Conservation (phyloP, 2,888 invertebrate genomes). For the Polyploca ridens region DNA sequence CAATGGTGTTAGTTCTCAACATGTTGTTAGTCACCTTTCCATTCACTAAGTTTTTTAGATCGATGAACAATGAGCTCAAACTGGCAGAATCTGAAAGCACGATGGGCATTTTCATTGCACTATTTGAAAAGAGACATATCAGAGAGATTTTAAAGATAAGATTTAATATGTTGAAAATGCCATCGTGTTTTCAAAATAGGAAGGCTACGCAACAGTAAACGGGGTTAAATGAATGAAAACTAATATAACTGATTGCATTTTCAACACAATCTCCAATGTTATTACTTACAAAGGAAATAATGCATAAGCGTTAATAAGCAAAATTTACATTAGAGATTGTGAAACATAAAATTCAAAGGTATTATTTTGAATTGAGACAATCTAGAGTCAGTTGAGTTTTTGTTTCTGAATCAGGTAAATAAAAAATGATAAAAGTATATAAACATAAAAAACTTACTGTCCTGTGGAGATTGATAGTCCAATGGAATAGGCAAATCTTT, state of each 20-base stretch:
- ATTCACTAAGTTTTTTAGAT: conserved; percentile 81
- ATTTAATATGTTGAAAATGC: conserved; percentile 79
- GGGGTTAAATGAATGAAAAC: conserved; percentile 57
- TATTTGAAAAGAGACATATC: conserved; percentile 25
- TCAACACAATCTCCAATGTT: conserved; percentile 77
- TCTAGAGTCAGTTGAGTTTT: conserved; percentile 17
- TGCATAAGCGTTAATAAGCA: conserved; percentile 54
- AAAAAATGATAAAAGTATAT: conserved; percentile 8
- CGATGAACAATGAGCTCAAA: conserved; percentile 79
- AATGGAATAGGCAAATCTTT: conserved; percentile 60
- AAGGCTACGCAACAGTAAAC: conserved; percentile 74
- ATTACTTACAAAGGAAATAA: conserved; percentile 33
- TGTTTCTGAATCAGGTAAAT: conserved; percentile 1
- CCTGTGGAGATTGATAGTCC: conserved; percentile 76
- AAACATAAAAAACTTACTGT: conserved; percentile 64
- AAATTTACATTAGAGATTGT: conserved; percentile 26
- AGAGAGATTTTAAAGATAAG: neutral
- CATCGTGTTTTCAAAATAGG: conserved; percentile 81
- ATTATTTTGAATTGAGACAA: too few relatives aligned
- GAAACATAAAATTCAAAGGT: conserved; percentile 16
- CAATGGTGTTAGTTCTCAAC: conserved; percentile 61
- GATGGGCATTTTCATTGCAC: conserved; percentile 81
- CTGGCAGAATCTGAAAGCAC: conserved; percentile 83
- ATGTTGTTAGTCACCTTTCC: conserved; percentile 71
- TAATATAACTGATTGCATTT: conserved; percentile 79